Base-by-base conservation (phyloP, 2,888 invertebrate genomes). In the Tenthredo mesomela region DNA sequence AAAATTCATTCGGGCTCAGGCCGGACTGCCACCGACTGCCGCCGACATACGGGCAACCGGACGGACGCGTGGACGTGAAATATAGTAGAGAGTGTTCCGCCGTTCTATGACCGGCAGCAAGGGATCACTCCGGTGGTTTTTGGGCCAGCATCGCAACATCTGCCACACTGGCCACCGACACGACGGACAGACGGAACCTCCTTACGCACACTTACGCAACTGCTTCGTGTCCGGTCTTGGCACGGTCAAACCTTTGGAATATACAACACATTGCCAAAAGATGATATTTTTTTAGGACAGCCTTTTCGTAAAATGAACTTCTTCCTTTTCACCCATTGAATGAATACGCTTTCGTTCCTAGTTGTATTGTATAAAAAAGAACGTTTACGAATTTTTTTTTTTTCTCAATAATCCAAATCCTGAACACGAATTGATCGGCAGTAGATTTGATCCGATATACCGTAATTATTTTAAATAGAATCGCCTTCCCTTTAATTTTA, bases 201-300 rank as follows among this genome's bases (percentile, higher is more conserved):
- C 82, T 82, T 80, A 82, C 87, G 86, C 84, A 88, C 89, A 90
- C 89, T 90, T 90, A 89, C 90, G 90, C 91, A 92, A 92, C 92
- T 90, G 91, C 90, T 88, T 89, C 86, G 85, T 82, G 85, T 84
- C 84, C 84, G 84, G 61, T 58, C 58, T 54, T 83, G 67, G 82
- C 33, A 54, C 21, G 83, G 70, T 83, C 70, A 40, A 25, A 80
- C 77, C 73, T 73, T 73, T 43, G 43, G 15, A 73, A 73, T 25
- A 25, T 73, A 21, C 47, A 73, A 9, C 77, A 18, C 47, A 77
- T 29, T 12, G 15, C n/a, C 43, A 40, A 29, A 33, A 47, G 54
- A 77, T 54, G 29, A 37, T 80, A 80, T 80, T 80, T 80, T 80
- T 58, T 58, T 61, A 80, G 58, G 80, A 61, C 21, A 25, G 3